Percentiles rank a stretch among this genome's conserved stretches.
These are phyloP conservation scores for Apocheima hispidaria DNA, from an alignment of 2,888 invertebrate genomes.

Conservation along the genomic window DNA sequence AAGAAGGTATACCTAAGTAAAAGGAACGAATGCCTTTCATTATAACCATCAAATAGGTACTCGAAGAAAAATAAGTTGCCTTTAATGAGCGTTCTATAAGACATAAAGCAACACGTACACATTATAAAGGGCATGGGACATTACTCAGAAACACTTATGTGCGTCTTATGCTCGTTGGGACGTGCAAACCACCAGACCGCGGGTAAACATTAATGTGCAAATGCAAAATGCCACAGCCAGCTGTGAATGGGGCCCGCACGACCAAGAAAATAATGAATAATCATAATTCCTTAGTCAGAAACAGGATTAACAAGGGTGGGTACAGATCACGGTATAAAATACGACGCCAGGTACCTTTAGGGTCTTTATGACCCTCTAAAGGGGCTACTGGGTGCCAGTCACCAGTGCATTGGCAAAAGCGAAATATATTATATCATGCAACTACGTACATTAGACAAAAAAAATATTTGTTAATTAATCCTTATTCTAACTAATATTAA, in stretches of 20 bases:
- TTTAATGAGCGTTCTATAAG: slow-evolving; percentile 19
- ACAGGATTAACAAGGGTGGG: slow-evolving; percentile 43
- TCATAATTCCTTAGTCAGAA: slow-evolving; percentile 70
- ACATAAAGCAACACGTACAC: slow-evolving; percentile 27
- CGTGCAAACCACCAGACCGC: slow-evolving; percentile 62
- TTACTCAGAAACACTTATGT: slow-evolving; percentile 69
- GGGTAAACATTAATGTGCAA: slow-evolving; percentile 72
- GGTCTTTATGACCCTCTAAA: no score
- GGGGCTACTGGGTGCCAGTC: no score
- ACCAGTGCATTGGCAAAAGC: no score
- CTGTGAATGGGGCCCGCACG: slow-evolving; percentile 58
- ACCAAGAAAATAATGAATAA: slow-evolving; percentile 71
- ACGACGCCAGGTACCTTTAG: no score
- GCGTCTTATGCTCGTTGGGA: slow-evolving; percentile 51
- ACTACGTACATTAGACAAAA: no score
- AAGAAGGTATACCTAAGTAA: background rate
- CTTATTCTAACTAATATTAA: no score
- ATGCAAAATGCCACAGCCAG: slow-evolving; percentile 70
- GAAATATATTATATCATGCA: no score
- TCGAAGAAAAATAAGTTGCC: background rate
- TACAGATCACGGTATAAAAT: background rate
- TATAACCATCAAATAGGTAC: background rate
- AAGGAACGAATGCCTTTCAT: slow-evolving; percentile 6
- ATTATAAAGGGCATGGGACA: slow-evolving; percentile 42
- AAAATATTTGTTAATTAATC: no score